A percentile compares a stretch with the other conserved stretches of the same genome.
These are phyloP conservation scores for Notodonta dromedarius DNA, from an alignment of 2,888 invertebrate species.

Conservation along the genomic window DNA sequence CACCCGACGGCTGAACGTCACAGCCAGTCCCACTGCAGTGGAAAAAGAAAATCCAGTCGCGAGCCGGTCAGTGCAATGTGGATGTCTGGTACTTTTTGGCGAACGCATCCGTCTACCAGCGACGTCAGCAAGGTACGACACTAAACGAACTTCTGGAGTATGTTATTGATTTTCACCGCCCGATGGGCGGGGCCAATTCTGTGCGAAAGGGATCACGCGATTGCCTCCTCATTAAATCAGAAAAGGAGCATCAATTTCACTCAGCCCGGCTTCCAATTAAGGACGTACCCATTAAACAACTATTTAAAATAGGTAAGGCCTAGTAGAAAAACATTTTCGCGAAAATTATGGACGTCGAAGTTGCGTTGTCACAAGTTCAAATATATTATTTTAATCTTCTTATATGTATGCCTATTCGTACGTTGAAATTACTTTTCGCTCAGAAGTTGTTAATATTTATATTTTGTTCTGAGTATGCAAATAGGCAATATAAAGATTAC, in stretches of 20 bases:
- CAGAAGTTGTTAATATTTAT: constrained; percentile 1
- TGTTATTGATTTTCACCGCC: constrained; percentile 83
- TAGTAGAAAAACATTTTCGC: constrained; percentile 71
- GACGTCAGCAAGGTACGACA: constrained; percentile 77
- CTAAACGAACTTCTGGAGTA: constrained; percentile 81
- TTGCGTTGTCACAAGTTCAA: constrained; percentile 54
- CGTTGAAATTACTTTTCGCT: constrained; percentile 25
- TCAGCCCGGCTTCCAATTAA: constrained; percentile 79
- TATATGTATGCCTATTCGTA: constrained; percentile 30
- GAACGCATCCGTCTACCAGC: constrained; percentile 50
- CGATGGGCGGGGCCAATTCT: constrained; percentile 78
- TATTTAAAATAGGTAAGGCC: constrained; percentile 80
- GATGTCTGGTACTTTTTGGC: constrained; percentile 39
- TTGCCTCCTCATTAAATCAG: constrained; percentile 79
- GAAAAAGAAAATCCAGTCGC: constrained; percentile 5
- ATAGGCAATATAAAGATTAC: neutral
- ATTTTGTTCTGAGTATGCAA: neutral
- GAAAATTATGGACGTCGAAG: constrained; percentile 67
- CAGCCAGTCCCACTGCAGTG: constrained; percentile 13
- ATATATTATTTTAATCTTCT: constrained; percentile 41
- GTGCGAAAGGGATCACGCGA: constrained; percentile 82
- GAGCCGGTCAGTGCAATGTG: constrained; percentile 18
- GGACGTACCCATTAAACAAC: constrained; percentile 82
- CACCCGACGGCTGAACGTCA: constrained; percentile 34
- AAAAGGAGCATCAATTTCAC: constrained; percentile 76